Base-by-base conservation (phyloP, 2,888 invertebrate genomes). In the Schizotus pectinicornis region DNA sequence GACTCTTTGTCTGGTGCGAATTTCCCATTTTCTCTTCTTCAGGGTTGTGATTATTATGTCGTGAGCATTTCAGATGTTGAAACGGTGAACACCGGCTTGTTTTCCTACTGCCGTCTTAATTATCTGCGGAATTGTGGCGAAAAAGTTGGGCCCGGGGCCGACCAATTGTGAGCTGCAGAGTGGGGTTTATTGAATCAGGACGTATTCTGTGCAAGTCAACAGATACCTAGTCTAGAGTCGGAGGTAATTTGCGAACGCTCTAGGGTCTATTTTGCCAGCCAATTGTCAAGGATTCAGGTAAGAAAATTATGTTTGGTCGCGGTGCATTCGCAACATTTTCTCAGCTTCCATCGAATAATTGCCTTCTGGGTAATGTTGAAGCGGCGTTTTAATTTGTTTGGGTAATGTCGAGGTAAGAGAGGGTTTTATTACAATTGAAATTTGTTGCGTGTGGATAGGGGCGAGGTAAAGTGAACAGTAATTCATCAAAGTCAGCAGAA, bases 401-500 rank as follows among this genome's bases (percentile, higher is more conserved):
- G 36, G 42, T 62, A 62, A 62, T 62, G 41, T 54, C 8, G 34
- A 59, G 42, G 47, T 51, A 59, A 30, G 41, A 48, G 59, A 60
- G 61, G 61, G 63, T 64, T 62, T 64, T 58, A 55, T 58, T 62
- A 52, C 56, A 48, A 64, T 62, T 63, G 62, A 67, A 62, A 67
- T 65, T 65, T 63, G 64, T 69, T 68, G 70, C 68, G 70, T 70
- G 68, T 63, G 59, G 53, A 56, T 70, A 70, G 64, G 64, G 65
- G 65, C 66, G 63, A 69, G 68, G 69, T 67, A 66, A 68, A 73
- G 67, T 70, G 70, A 73, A 71, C 64, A 66, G 69, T 72, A 74
- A 75, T 74, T 74, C 74, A 75, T 74, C 75, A 74, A 72, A 72
- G 74, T 75, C 75, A 74, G 67, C 61, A 66, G 69, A 70, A 72